Evolutionary conservation across 2,888 invertebrate species (phyloP), one percentile per base, ranked within the genome.

Genomic region (Macrophya alboannulata): DNA sequence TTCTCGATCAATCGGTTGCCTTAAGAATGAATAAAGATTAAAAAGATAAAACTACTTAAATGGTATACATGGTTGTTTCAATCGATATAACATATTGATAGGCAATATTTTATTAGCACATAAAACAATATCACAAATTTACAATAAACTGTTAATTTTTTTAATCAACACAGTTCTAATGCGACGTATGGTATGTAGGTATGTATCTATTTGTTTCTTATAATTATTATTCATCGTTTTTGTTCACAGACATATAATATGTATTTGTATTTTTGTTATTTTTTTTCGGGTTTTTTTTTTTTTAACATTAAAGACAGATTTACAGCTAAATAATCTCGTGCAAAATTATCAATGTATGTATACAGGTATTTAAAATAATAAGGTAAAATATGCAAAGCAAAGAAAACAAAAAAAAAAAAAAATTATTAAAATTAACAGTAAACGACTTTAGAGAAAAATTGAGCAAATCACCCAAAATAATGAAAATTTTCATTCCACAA

Each of bases 121-220:
- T 43, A 25, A 74, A 48, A 55, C 55, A 55, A 74, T 74, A 74
- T 74, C 74, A 74, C 43, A 74, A 74, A 48, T 74, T 43, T 74
- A 74, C 25, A 25, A 74, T 43, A 74, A 10, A 43, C 72, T 40
- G 72, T 43, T 10, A 17, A 65, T 68, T 17, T 68, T 17, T 17
- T 68, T 15, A 43, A 48, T 25, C 15, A 45, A 74, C 21, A 74
- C 43, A 45, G 45, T 45, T 48, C 45, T n/a, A 37, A 43, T 1
- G 17, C 17, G 8, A 71, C 17, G 6, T 6, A 55, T 55, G 55
- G 51, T 15, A 51, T 51, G 15, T 17, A 48, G 15, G 17, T 17
- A 48, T 5, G 31, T 31, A 31, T 51, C 51, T 17, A 51, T 51
- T 51, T 51, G 15, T 17, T 51, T 51, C 17, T 51, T 51, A 68